Base-by-base conservation (phyloP, 53 echinoderm and acorn worm species). In the Hippasteria phrygiana region DNA sequence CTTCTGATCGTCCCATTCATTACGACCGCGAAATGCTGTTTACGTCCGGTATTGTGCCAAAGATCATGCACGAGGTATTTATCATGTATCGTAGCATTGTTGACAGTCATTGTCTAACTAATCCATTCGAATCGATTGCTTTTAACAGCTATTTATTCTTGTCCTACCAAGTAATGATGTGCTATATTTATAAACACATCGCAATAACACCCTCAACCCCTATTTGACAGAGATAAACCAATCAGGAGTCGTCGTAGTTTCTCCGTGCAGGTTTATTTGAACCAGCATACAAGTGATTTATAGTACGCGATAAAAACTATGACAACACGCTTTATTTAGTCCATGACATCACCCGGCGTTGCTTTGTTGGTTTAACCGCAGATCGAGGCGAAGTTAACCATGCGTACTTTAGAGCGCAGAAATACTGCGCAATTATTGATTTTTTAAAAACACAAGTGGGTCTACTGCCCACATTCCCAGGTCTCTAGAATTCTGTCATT, bases 291-390 rank as follows among this genome's bases (percentile, higher is more conserved):
- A 14, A 8, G 48, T 14, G 48, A 48, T 14, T 7, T 48, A 16
- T 67, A 14, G 18, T 16, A 8, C 42, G 5, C 3, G 73, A 5
- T 17, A 42, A 73, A 75, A 75, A 50, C 75, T 75, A 75, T 46
- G 47, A 74, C 75, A 47, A 33, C 75, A 50, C 28, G 47, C 75
- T 75, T 27, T 78, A 18, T 78, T 55, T 56, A 78, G 78, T 56
- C 33, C 78, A 78, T 78, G 55, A 78, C 29, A 78, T 56, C 59
- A 78, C 51, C 20, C 31, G 16, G n/a, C 10, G 11, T 50, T 51
- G 1, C 31, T 29, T 55, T 78, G 78, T 47, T 48, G 51, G 32
- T 47, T 31, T 47, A 47, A 75, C 75, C 75, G 20, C 43, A 47
- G 24, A 43, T 10, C 69, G 2, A 24, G n/a, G 59, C 3, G 64